A percentile compares a stretch with the other conserved stretches of the same genome.
These are phyloP conservation scores for Ovibos moschatus DNA, from an alignment of 2,113 vertebrate species.

Conservation along the genomic window DNA sequence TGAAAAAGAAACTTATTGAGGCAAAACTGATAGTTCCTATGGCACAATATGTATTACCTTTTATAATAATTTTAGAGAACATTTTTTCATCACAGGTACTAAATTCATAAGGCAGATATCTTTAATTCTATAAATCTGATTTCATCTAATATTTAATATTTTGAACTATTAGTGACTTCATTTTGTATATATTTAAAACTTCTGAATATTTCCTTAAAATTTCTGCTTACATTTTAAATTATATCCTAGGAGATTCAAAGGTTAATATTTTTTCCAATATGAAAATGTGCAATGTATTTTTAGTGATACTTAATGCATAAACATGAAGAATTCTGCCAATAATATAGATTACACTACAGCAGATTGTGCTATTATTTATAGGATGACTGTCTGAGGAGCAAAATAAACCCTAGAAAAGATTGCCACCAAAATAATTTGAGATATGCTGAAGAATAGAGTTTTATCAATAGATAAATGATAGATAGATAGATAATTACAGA, in stretches of 20 bases:
- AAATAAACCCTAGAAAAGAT: constrained; percentile 19
- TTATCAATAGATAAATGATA: neutral
- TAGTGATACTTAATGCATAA: constrained; percentile 34
- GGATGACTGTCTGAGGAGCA: constrained; percentile 5
- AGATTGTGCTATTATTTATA: constrained; percentile 51
- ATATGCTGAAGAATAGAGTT: neutral
- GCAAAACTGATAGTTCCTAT: neutral
- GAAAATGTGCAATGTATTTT: constrained; percentile 41
- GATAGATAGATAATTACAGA: neutral
- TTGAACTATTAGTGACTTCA: neutral
- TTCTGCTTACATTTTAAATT: neutral
- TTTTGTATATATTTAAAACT: neutral
- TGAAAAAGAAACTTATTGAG: neutral
- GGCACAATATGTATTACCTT: neutral
- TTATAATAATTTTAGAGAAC: neutral
- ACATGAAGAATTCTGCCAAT: constrained; percentile 54
- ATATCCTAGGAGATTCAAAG: neutral
- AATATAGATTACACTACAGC: constrained; percentile 27
- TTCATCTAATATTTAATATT: neutral
- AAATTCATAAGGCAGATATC: neutral
- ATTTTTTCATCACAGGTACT: neutral
- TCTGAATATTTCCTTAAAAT: neutral
- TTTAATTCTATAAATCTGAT: neutral
- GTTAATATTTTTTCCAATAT: constrained; percentile 13
- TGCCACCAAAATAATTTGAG: neutral